These are phyloP conservation scores for Alethe diademata DNA, from an alignment of 2,113 vertebrate species.

Conservation along the genomic window DNA sequence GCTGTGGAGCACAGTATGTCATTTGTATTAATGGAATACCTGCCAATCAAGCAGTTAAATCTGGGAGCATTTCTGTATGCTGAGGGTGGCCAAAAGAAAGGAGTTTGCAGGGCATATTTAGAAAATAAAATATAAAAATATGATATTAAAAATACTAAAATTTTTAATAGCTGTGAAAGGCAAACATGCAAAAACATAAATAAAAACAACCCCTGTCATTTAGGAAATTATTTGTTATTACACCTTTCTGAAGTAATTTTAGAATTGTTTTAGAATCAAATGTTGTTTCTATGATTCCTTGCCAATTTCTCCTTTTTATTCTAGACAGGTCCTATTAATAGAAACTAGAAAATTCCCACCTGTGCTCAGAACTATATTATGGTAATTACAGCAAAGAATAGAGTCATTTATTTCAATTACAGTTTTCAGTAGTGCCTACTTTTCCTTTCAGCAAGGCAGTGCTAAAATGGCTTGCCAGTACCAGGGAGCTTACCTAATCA, in stretches of 20 bases:
- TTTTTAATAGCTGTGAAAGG: background rate
- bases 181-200: background rate
- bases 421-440: background rate
- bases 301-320: slow-evolving; percentile 9
- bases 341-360: slow-evolving; percentile 1
- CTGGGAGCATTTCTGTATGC: background rate
- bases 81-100: background rate
- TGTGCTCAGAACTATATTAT: slow-evolving; percentile 27
- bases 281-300: background rate
- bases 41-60: background rate
- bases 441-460: slow-evolving; percentile 13
- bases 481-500: background rate
- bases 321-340: slow-evolving; percentile 11
- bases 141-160: background rate
- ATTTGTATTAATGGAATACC: background rate
- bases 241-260: background rate
- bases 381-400: slow-evolving; percentile 17
- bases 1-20: background rate
- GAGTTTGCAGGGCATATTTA: background rate
- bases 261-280: background rate
- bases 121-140: background rate
- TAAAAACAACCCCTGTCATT: background rate
- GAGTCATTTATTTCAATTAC: slow-evolving; percentile 13
- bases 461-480: background rate
- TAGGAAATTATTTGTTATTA: slow-evolving; percentile 1